Evolutionary conservation across 2,113 vertebrate species (phyloP).

Genomic region (Lasiurus borealis): DNA sequence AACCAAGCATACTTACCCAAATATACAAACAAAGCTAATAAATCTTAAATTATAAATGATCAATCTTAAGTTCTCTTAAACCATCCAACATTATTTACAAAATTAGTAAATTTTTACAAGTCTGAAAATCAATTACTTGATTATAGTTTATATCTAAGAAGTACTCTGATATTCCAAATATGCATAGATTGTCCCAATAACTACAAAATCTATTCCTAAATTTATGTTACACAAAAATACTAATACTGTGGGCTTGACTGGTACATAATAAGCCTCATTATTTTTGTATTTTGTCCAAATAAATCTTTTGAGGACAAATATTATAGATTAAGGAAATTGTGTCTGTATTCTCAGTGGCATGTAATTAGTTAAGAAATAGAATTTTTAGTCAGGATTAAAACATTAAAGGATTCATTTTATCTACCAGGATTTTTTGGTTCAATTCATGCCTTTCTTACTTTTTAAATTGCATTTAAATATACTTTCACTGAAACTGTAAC

Average conservation of each 20-base stretch:
- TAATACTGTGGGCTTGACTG: conserved; percentile 10
- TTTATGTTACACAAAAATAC: not conserved
- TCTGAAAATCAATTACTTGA: conserved; percentile 36
- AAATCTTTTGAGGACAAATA: not conserved
- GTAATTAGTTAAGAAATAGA: not conserved
- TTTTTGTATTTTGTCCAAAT: conserved; percentile 37
- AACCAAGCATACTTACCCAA: not conserved
- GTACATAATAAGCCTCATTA: not conserved
- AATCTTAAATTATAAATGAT: not conserved
- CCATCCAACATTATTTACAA: not conserved
- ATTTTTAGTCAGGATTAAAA: not conserved
- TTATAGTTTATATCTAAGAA: conserved; percentile 1
- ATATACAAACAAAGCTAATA: not conserved
- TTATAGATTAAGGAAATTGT: not conserved
- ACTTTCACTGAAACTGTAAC: not conserved
- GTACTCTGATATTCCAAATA: not conserved
- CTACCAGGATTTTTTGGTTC: not conserved
- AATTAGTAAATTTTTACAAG: not conserved
- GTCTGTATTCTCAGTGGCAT: not conserved
- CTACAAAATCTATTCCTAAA: conserved; percentile 38
- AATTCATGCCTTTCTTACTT: not conserved
- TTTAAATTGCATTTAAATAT: conserved; percentile 5
- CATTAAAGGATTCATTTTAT: not conserved
- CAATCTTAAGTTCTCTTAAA: not conserved
- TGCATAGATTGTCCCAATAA: not conserved